Conservation (phyloP, 2,888 invertebrate species). For the Eremobia ochroleuca region DNA sequence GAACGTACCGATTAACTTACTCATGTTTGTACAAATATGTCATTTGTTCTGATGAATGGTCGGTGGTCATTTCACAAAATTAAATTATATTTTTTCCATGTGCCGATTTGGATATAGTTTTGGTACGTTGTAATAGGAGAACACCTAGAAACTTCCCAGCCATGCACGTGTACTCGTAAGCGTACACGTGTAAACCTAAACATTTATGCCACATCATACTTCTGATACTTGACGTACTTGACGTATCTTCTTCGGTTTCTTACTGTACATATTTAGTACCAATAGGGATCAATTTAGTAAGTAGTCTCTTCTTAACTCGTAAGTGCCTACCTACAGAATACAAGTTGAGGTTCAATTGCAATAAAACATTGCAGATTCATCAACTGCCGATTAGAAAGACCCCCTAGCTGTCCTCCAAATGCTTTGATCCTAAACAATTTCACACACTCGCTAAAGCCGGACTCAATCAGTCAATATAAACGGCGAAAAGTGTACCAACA, state of each 20-base stretch:
- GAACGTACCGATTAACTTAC: background rate
- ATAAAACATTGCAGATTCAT: background rate
- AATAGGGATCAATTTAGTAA: background rate
- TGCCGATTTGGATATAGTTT: background rate
- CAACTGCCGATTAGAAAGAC: background rate
- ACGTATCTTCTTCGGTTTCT: background rate
- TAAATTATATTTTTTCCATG: background rate
- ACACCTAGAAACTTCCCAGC: background rate
- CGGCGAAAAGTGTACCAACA: constrained; percentile 31
- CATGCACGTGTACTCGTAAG: background rate
- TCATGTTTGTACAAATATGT: background rate
- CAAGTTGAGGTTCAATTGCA: background rate
- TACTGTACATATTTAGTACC: background rate
- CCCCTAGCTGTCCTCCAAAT: background rate
- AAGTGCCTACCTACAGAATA: background rate
- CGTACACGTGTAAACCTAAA: background rate
- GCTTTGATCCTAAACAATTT: background rate
- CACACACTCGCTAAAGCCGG: constrained; percentile 7
- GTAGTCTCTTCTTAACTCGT: background rate
- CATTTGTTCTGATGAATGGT: background rate
- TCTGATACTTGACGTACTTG: background rate
- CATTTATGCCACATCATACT: background rate
- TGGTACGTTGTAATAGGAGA: background rate
- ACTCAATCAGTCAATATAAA: constrained; percentile 32
- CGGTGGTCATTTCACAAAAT: background rate